A percentile compares a stretch with the other conserved stretches of the same genome.
These are phyloP conservation scores for Eristalis tenax DNA, from an alignment of 2,888 invertebrate genomes.

Conservation along the genomic window DNA sequence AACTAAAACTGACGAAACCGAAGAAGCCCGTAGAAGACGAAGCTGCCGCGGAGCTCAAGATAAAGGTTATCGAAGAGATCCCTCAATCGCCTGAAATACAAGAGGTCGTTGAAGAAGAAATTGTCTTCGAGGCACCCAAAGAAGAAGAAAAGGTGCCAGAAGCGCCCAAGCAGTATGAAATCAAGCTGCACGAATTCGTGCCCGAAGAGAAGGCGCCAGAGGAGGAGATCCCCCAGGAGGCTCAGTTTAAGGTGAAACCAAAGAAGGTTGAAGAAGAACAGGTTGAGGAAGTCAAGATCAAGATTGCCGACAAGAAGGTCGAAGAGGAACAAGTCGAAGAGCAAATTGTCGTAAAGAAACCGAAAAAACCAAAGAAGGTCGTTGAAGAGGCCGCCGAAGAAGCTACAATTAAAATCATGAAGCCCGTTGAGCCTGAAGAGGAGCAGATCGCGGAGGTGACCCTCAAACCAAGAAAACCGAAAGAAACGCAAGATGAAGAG, in stretches of 20 bases:
- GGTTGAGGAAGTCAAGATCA: constrained; percentile 70
- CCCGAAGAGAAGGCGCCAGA: constrained; percentile 73
- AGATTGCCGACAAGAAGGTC: constrained; percentile 73
- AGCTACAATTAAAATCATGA: constrained; percentile 76
- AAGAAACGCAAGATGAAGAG: constrained; percentile 78
- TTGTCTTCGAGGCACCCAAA: constrained; percentile 75
- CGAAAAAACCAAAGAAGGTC: constrained; percentile 75
- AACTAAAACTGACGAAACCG: constrained; percentile 73
- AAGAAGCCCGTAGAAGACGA: constrained; percentile 77
- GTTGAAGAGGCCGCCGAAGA: constrained; percentile 76
- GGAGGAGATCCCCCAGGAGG: constrained; percentile 74
- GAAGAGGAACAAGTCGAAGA: constrained; percentile 76
- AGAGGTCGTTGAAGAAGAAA: constrained; percentile 71
- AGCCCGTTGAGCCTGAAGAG: constrained; percentile 77
- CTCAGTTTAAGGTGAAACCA: constrained; percentile 75
- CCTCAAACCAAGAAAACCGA: constrained; percentile 78
- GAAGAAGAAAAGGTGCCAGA: constrained; percentile 71
- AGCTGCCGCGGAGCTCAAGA: constrained; percentile 75
- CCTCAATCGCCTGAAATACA: constrained; percentile 58
- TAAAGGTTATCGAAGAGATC: constrained; percentile 72
- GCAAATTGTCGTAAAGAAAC: constrained; percentile 76
- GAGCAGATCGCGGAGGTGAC: constrained; percentile 79
- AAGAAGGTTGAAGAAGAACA: constrained; percentile 72
- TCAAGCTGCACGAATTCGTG: constrained; percentile 39
- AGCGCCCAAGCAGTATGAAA: constrained; percentile 50